Percentiles rank a stretch among this genome's conserved stretches.
Conservation (phyloP, 2,888 invertebrate species). For the Amblyjoppa fuscipennis region DNA sequence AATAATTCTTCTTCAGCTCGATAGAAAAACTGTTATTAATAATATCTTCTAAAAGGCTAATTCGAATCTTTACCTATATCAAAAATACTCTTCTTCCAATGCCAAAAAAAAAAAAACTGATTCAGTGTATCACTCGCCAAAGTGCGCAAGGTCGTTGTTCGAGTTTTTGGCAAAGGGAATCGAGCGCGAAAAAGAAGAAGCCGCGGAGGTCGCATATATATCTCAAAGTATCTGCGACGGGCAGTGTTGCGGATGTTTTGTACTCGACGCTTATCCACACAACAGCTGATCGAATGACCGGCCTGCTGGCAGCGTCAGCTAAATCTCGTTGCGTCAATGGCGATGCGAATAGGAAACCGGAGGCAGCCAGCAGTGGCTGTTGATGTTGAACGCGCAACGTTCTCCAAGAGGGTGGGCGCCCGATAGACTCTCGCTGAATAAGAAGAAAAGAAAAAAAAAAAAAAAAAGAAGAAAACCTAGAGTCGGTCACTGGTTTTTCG, state of each 20-base stretch:
- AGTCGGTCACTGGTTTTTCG: conserved; percentile 63
- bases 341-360: conserved; percentile 43
- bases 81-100: neutral
- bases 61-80: neutral
- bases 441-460: conserved; percentile 32
- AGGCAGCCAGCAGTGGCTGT: conserved; percentile 38
- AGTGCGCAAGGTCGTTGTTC: conserved; percentile 18
- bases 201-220: neutral
- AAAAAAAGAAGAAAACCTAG: conserved; percentile 36
- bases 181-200: neutral
- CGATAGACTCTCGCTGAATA: conserved; percentile 13
- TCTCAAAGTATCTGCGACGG: neutral
- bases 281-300: conserved; percentile 65
- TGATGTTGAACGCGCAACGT: conserved; percentile 49
- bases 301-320: conserved; percentile 52
- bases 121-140: neutral
- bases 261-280: neutral
- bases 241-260: neutral
- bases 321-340: conserved; percentile 66
- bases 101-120: neutral
- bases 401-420: conserved; percentile 57
- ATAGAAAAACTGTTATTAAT: neutral
- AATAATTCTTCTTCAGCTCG: neutral
- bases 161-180: neutral
- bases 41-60: no score